phyloP scores from a whole-genome alignment of 2,113 vertebrate species.

The Zingel zingel region DNA sequence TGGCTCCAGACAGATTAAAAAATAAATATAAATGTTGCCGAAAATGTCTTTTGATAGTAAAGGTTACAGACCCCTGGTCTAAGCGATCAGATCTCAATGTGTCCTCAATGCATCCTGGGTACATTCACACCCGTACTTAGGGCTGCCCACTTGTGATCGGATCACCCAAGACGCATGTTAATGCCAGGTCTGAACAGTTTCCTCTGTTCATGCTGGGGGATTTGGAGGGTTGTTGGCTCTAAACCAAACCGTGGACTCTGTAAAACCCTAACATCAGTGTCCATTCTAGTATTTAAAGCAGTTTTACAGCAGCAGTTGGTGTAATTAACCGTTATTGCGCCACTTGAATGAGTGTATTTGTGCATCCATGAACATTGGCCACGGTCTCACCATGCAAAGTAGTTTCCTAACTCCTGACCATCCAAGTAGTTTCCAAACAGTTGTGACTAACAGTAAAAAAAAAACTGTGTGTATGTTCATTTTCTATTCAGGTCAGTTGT shows the following conservation, averaged over 20 bases:
- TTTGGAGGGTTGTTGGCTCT: not conserved
- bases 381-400: slow-evolving; percentile 1
- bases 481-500: slow-evolving; percentile 47
- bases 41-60: too few relatives aligned
- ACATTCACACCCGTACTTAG: too few relatives aligned
- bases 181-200: not conserved
- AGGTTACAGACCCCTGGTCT: too few relatives aligned
- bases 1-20: too few relatives aligned
- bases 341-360: not conserved
- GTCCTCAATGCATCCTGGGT: too few relatives aligned
- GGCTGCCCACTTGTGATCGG: too few relatives aligned
- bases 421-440: slow-evolving; percentile 17
- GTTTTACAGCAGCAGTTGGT: not conserved
- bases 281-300: not conserved
- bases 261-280: not conserved
- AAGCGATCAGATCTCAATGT: too few relatives aligned
- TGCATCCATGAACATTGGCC: not conserved
- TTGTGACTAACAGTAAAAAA: slow-evolving; percentile 19
- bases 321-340: slow-evolving; percentile 11
- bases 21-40: too few relatives aligned
- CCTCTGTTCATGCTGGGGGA: not conserved
- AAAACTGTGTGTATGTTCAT: not conserved
- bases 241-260: not conserved
- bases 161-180: too few relatives aligned
- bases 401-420: slow-evolving; percentile 22